phyloP scores from a whole-genome alignment of 2,888 invertebrate species.

The Ramazzottius varieornatus region DNA sequence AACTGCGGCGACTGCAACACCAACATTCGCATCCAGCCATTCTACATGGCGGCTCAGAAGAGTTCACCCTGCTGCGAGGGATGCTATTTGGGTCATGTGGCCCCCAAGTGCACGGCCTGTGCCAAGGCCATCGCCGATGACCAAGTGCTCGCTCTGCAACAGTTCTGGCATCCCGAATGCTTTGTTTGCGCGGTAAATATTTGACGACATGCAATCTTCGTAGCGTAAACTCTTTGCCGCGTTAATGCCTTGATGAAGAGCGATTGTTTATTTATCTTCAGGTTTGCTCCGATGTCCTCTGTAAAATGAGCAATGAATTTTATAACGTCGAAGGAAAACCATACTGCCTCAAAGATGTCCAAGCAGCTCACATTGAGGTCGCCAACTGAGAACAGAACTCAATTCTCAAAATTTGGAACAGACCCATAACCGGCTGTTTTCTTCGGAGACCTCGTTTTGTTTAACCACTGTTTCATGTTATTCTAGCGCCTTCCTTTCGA shows the following conservation, averaged over 20 bases:
- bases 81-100: not conserved
- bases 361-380: not conserved
- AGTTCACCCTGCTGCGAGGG: not conserved
- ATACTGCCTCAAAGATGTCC: not conserved
- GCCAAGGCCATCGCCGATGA: not conserved
- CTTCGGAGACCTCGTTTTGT: too few species aligned
- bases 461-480: too few species aligned
- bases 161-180: not conserved
- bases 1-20: not conserved
- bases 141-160: not conserved
- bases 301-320: not conserved
- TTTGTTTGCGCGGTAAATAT: not conserved
- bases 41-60: not conserved
- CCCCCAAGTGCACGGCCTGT: not conserved
- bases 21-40: not conserved
- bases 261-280: not conserved
- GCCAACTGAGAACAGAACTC: not conserved
- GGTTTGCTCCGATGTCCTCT: not conserved
- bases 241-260: too few species aligned
- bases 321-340: not conserved
- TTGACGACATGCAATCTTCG: too few species aligned
- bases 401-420: too few species aligned
- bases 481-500: too few species aligned
- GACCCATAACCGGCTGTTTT: too few species aligned
- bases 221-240: too few species aligned